Percentiles rank a stretch among this genome's conserved stretches.
Conservation (phyloP, 2,797 vertebrate species). For the Rhadinocentrus ornatus region DNA sequence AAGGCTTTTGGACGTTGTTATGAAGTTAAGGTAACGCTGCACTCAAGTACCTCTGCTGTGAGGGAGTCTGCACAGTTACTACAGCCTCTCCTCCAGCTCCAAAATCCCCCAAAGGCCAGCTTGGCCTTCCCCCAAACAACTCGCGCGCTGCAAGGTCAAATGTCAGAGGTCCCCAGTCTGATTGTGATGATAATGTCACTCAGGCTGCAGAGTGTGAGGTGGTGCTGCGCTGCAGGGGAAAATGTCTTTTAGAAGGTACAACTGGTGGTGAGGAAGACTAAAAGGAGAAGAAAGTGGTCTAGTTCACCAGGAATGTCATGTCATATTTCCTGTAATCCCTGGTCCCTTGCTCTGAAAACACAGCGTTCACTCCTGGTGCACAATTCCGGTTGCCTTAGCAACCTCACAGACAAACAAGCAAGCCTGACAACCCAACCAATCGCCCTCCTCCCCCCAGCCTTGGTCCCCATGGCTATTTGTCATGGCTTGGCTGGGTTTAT, state of each 20-base stretch:
- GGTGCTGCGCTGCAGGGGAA: conserved; percentile 60
- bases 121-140: conserved; percentile 59
- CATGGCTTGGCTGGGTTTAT: conserved; percentile 86
- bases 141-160: conserved; percentile 82
- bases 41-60: conserved; percentile 20
- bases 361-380: conserved; percentile 68
- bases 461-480: conserved; percentile 83
- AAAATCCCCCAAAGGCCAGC: conserved; percentile 60
- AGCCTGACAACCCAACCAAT: conserved; percentile 79
- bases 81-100: conserved; percentile 59
- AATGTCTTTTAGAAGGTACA: conserved; percentile 59
- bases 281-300: conserved; percentile 50
- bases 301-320: conserved; percentile 80
- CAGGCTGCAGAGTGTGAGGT: conserved; percentile 71
- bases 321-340: conserved; percentile 89
- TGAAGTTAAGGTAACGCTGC: conserved; percentile 26
- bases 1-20: not conserved
- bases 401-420: conserved; percentile 83
- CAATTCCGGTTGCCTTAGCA: conserved; percentile 78
- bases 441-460: conserved; percentile 61
- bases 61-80: conserved; percentile 55
- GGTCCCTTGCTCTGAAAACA: conserved; percentile 83
- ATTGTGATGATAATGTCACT: conserved; percentile 90
- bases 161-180: conserved; percentile 85
- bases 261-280: conserved; percentile 47